A percentile compares a stretch with the other conserved stretches of the same genome.
phyloP scores from a whole-genome alignment of 2,888 invertebrate species.

The Parnassius mnemosyne region DNA sequence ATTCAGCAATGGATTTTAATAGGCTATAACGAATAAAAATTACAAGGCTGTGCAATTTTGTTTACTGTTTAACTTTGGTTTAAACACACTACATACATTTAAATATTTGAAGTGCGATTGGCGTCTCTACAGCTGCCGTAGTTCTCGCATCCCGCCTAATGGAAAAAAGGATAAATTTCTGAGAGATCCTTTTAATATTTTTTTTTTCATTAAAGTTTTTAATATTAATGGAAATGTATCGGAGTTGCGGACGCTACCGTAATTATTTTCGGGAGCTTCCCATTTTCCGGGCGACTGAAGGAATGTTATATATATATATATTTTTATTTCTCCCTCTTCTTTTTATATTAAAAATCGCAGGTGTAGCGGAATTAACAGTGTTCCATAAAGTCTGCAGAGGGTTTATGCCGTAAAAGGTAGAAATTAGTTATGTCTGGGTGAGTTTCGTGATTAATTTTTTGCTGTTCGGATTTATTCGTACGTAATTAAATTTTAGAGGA shows the following conservation, averaged over 20 bases:
- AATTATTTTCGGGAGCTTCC: constrained; percentile 69
- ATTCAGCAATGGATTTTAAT: no score
- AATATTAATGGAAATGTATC: constrained; percentile 75
- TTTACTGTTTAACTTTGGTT: no score
- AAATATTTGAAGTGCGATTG: no score
- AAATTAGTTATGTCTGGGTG: constrained; percentile 28
- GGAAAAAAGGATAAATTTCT: constrained; percentile 76
- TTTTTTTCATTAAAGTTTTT: constrained; percentile 79
- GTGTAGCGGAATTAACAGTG: constrained; percentile 33
- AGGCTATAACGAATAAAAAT: no score
- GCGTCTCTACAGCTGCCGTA: constrained; percentile 41
- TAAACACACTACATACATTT: no score
- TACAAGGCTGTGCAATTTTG: no score
- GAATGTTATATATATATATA: constrained; percentile 25
- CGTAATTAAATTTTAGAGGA: constrained; percentile 20
- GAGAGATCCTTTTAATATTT: constrained; percentile 74
- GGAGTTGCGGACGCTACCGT: constrained; percentile 53
- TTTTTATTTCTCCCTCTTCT: constrained; percentile 27
- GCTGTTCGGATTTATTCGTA: constrained; percentile 15
- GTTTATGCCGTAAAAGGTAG: constrained; percentile 25
- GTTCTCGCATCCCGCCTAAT: constrained; percentile 62
- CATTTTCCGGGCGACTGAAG: constrained; percentile 55
- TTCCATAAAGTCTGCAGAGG: constrained; percentile 24
- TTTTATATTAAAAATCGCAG: constrained; percentile 36
- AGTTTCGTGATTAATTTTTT: constrained; percentile 26